Evolutionary conservation across 1,140 invertebrate species (phyloP).

Genomic region (Acarapis woodi): DNA sequence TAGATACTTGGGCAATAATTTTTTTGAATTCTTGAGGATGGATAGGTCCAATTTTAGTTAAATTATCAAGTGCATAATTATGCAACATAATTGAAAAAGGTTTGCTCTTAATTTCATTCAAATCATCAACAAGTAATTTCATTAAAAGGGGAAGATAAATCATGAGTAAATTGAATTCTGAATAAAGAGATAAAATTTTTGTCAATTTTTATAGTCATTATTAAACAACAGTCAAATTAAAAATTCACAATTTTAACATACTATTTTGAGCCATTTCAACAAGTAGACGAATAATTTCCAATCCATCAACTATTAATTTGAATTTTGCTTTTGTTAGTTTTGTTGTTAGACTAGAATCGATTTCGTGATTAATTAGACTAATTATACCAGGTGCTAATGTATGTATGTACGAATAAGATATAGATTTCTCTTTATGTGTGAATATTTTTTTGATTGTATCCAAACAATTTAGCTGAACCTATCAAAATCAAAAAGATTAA

Average conservation of each 20-base stretch:
- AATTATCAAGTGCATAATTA: constrained; percentile 51
- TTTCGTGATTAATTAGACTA: constrained; percentile 11
- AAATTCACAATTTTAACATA: constrained; percentile 31
- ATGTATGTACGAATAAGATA: constrained; percentile 48
- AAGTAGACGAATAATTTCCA: constrained; percentile 37
- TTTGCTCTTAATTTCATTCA: constrained; percentile 21
- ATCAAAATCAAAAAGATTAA: constrained; percentile 5
- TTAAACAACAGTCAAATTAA: not conserved
- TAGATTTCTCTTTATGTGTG: constrained; percentile 30
- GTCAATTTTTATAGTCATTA: not conserved
- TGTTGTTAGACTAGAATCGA: not conserved
- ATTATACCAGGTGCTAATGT: constrained; percentile 29
- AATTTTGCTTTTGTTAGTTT: constrained; percentile 13
- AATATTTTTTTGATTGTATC: constrained; percentile 44
- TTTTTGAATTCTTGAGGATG: constrained; percentile 71
- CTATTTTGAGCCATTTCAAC: constrained; percentile 38
- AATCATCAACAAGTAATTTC: constrained; percentile 36
- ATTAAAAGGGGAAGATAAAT: constrained; percentile 61
- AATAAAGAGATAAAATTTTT: constrained; percentile 13
- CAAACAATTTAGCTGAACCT: constrained; percentile 43
- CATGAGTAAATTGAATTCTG: constrained; percentile 60
- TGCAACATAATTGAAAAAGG: constrained; percentile 37
- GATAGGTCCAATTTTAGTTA: constrained; percentile 65
- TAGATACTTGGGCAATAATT: constrained; percentile 47
- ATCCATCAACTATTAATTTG: constrained; percentile 19